Percentiles rank a stretch among this genome's conserved stretches.
These are phyloP conservation scores for Mesochorus sp. DNA, from an alignment of 2,888 invertebrate species.

Conservation along the genomic window DNA sequence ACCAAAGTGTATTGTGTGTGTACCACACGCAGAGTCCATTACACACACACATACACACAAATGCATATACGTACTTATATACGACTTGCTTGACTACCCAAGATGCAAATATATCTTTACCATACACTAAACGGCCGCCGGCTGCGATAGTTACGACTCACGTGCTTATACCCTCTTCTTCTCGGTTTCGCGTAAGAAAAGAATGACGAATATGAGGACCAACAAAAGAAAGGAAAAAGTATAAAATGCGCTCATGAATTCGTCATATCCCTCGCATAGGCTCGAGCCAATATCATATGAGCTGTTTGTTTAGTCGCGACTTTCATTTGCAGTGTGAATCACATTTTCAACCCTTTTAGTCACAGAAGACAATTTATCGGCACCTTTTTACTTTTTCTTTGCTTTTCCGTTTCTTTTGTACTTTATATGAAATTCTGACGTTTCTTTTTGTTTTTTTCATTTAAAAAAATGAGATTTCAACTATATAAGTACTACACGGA, in stretches of 20 bases:
- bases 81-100: background rate
- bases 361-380: too few species aligned
- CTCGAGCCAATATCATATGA: background rate
- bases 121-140: constrained; percentile 43
- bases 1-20: constrained; percentile 36
- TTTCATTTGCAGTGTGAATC: too few species aligned
- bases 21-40: constrained; percentile 11
- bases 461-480: too few species aligned
- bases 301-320: too few species aligned
- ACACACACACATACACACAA: background rate
- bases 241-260: background rate
- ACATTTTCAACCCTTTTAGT: too few species aligned
- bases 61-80: background rate
- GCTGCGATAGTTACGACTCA: constrained; percentile 48
- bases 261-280: too few species aligned
- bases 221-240: background rate
- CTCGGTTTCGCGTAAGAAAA: constrained; percentile 30
- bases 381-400: too few species aligned
- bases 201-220: background rate
- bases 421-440: too few species aligned
- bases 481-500: too few species aligned
- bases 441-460: too few species aligned
- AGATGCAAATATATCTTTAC: constrained; percentile 55
- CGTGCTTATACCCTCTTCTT: background rate
- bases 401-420: too few species aligned